Conservation (phyloP, 2,113 vertebrate species). For the Gadus macrocephalus region DNA sequence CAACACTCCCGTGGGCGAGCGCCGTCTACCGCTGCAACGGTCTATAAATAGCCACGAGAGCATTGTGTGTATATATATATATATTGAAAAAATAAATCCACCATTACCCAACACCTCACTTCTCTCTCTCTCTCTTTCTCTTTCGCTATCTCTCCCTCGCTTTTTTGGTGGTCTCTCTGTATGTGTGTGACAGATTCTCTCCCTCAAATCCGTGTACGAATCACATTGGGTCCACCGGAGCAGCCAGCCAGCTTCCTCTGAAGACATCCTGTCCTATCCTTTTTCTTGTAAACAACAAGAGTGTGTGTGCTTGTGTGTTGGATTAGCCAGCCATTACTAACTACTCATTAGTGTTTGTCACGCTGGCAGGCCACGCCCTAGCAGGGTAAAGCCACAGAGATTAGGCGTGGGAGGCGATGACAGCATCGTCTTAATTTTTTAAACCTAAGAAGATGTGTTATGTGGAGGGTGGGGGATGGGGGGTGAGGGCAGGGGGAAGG, state of each 20-base stretch:
- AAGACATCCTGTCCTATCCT: conserved; percentile 27
- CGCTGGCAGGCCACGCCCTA: conserved; percentile 56
- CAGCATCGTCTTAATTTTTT: conserved; percentile 45
- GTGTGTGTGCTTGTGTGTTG: conserved; percentile 15
- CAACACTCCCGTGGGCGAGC: conserved; percentile 38
- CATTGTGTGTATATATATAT: conserved; percentile 44
- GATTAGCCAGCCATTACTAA: not conserved
- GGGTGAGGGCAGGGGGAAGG: conserved; percentile 20
- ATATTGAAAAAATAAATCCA: not conserved
- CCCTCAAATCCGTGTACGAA: conserved; percentile 23
- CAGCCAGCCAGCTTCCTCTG: conserved; percentile 19
- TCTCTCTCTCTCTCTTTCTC: conserved; percentile 16
- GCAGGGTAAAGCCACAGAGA: conserved; percentile 38
- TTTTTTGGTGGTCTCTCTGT: conserved; percentile 23
- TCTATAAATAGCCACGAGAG: conserved; percentile 57
- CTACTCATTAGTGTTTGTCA: conserved; percentile 37
- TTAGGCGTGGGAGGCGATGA: conserved; percentile 51
- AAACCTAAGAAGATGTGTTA: conserved; percentile 28
- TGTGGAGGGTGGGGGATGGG: not conserved
- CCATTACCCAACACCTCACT: conserved; percentile 44
- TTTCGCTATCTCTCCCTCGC: conserved; percentile 17
- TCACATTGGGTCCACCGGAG: conserved; percentile 22
- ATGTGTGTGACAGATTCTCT: conserved; percentile 22
- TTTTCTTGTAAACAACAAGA: conserved; percentile 32
- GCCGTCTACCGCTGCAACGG: conserved; percentile 46